Evolutionary conservation across 2,797 vertebrate genomes (phyloP).

Genomic region (Manis pentadactyla): DNA sequence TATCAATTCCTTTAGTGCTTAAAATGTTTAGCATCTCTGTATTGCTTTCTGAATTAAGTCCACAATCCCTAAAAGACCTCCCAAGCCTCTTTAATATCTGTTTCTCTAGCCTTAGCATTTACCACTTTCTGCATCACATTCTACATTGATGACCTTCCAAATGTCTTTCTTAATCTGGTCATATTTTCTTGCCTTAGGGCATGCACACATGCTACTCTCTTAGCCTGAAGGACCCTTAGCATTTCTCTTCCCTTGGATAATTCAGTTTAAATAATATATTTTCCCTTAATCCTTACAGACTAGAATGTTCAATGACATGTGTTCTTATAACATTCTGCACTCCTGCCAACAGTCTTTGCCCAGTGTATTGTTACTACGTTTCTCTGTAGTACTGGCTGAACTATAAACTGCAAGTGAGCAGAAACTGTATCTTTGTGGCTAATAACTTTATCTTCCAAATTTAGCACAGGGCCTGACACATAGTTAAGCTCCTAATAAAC

Average conservation of each 20-base stretch:
- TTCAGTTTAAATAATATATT: constrained; percentile 7
- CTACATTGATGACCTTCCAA: background rate
- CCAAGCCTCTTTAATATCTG: background rate
- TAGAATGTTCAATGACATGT: background rate
- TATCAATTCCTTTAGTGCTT: background rate
- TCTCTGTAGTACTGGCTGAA: background rate
- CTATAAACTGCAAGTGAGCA: background rate
- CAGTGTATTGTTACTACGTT: background rate
- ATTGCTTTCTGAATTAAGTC: background rate
- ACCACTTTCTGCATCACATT: background rate
- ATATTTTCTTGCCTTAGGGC: background rate
- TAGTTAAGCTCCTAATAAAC: background rate
- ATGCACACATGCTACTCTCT: background rate
- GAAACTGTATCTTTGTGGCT: background rate
- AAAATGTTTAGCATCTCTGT: background rate
- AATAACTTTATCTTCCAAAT: background rate
- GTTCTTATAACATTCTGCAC: background rate
- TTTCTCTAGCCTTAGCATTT: background rate
- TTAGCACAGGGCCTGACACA: background rate
- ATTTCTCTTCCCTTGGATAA: background rate
- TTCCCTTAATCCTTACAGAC: background rate
- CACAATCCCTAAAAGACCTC: background rate
- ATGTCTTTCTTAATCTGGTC: background rate
- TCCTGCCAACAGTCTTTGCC: background rate
- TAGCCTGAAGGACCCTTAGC: background rate